Percentiles rank a stretch among this genome's conserved stretches.
Conservation (phyloP, 2,113 vertebrate species). For the Otus sunia region DNA sequence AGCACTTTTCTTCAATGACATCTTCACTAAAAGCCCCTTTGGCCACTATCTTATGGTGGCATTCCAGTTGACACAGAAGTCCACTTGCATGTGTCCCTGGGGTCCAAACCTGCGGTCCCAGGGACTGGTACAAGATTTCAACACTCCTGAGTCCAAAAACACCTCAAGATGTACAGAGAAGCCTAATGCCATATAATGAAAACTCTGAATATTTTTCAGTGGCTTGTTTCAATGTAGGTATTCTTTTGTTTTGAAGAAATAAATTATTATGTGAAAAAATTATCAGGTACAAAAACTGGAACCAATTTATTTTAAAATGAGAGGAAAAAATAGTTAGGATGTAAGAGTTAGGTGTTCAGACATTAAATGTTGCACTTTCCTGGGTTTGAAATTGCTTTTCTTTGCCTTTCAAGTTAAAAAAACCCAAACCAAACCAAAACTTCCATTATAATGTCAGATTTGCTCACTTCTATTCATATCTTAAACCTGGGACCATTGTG, state of each 20-base stretch:
- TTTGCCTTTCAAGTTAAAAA: constrained; percentile 2
- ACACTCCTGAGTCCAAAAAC: neutral
- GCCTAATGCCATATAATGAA: neutral
- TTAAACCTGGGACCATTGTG: neutral
- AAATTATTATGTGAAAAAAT: neutral
- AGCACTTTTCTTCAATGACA: neutral
- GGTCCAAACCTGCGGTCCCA: neutral
- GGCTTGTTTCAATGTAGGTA: neutral
- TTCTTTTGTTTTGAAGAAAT: neutral
- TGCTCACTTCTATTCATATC: constrained; percentile 22
- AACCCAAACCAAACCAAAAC: neutral
- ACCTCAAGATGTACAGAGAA: neutral
- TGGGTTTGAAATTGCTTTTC: neutral
- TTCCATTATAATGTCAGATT: neutral
- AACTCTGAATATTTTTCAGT: neutral
- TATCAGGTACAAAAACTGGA: neutral
- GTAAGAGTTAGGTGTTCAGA: neutral
- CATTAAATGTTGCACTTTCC: neutral
- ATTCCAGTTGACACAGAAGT: neutral
- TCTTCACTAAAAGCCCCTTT: neutral
- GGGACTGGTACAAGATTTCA: neutral
- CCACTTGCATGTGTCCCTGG: neutral
- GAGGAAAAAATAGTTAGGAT: neutral
- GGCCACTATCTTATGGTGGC: neutral
- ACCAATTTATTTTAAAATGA: neutral